Base-by-base conservation (phyloP, 2,797 vertebrate genomes). In the Prionace glauca region DNA sequence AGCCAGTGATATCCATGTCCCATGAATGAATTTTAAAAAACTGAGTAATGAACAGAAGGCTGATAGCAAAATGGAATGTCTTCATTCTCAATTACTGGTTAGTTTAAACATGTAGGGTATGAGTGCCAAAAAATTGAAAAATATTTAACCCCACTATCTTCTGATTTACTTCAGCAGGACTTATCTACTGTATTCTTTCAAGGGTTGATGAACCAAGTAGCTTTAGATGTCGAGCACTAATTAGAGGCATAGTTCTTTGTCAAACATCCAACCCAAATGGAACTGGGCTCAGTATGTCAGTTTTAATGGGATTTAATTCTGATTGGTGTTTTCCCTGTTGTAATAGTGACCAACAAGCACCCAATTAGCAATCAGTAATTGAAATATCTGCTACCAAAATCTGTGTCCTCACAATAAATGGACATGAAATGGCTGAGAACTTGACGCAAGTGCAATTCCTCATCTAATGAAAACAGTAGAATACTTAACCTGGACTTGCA, bases 201-300 rank as follows among this genome's bases (percentile, higher is more conserved):
- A 71, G 65, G 91, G 91, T 93, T 45, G 41, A 93, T 86, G 36
- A 2, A 10, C 5, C 84, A 86, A 86, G 18, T 86, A 9, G 84
- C 84, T 86, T 41, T 50, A 69, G 91, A 41, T 93, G 91, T 93
- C 65, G n/a, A 41, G 91, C 24, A 93, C 65, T 93, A 93, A n/a
- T 32, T 69, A 11, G 62, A 41, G 90, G 29, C 14, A 18, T 18
- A n/a, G 62, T 92, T 92, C 90, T 32, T 67, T 67, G n/a, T 29
- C 36, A 62, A 69, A 65, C n/a, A 93, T 69, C 69, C 62, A n/a
- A 26, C 3, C 10, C 91, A 69, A 69, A 32, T 69, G 67, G 91
- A 65, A 93, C n/a, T 69, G 24, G 36, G 65, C 65, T 62, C 60
- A 62, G 9, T 62, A 12, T 71, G 65, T n/a, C n/a, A 36, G 65